Percentiles rank a stretch among this genome's conserved stretches.
phyloP scores from a whole-genome alignment of 2,888 invertebrate species.

The Lysandra coridon region DNA sequence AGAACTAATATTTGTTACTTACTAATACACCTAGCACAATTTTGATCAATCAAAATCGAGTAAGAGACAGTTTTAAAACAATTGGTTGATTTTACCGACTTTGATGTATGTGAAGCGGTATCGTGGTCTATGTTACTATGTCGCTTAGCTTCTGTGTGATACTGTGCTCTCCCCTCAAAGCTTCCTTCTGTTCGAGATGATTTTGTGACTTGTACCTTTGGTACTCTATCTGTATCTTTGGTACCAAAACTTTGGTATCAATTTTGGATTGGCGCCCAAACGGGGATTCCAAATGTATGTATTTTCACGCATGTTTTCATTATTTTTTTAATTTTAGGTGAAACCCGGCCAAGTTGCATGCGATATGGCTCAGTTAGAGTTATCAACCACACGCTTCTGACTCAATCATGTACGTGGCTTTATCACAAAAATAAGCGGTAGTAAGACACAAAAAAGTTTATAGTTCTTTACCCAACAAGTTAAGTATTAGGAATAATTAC shows the following conservation, averaged over 20 bases:
- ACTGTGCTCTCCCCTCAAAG: slow-evolving; percentile 48
- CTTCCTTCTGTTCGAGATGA: slow-evolving; percentile 41
- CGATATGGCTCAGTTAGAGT: slow-evolving; percentile 69
- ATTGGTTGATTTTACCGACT: slow-evolving; percentile 29
- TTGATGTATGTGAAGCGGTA: slow-evolving; percentile 31
- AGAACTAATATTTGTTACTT: too few relatives aligned
- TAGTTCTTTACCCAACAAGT: too few relatives aligned
- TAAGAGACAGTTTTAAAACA: slow-evolving; percentile 27
- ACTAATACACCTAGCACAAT: neutral
- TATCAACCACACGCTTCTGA: slow-evolving; percentile 60
- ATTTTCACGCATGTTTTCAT: slow-evolving; percentile 52
- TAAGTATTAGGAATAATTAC: too few relatives aligned
- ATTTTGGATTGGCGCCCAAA: slow-evolving; percentile 21
- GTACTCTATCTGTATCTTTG: neutral
- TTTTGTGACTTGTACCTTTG: slow-evolving; percentile 10
- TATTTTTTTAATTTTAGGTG: slow-evolving; percentile 64
- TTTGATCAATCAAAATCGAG: neutral
- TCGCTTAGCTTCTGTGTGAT: slow-evolving; percentile 69
- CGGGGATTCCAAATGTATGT: slow-evolving; percentile 36
- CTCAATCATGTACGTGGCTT: slow-evolving; percentile 66
- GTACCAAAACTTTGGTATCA: neutral
- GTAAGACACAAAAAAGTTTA: neutral
- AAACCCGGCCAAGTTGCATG: slow-evolving; percentile 68
- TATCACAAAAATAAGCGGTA: neutral
- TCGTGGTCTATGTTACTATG: slow-evolving; percentile 22